phyloP scores from a whole-genome alignment of 1,140 invertebrate species.

The Sipha flava region DNA sequence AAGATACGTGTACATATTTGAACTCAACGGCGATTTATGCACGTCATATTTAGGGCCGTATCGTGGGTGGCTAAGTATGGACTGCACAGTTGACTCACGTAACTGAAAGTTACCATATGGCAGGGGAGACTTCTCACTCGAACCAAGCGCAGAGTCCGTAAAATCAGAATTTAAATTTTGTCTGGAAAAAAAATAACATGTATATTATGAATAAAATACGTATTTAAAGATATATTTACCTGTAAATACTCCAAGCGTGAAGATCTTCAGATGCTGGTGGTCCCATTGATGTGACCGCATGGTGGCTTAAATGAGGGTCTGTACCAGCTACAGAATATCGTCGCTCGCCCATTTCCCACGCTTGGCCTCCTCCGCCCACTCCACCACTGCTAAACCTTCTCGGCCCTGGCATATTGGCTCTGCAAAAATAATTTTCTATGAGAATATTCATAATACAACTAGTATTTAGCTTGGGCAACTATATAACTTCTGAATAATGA shows the following conservation, averaged over 20 bases:
- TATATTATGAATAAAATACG: background rate
- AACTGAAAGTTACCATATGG: conserved; percentile 90
- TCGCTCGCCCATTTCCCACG: conserved; percentile 57
- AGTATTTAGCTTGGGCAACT: background rate
- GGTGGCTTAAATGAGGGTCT: conserved; percentile 43
- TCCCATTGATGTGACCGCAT: conserved; percentile 42
- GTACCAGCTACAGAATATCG: conserved; percentile 72
- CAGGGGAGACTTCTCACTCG: conserved; percentile 77
- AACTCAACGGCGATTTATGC: conserved; percentile 63
- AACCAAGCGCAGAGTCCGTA: conserved; percentile 83
- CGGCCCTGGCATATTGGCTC: conserved; percentile 10
- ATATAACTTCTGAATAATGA: background rate
- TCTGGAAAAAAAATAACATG: conserved; percentile 46
- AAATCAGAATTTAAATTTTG: conserved; percentile 94
- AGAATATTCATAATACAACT: background rate
- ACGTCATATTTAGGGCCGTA: conserved; percentile 71
- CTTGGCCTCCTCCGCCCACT: conserved; percentile 10
- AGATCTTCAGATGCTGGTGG: conserved; percentile 71
- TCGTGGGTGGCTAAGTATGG: conserved; percentile 80
- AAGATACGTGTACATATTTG: conserved; percentile 85
- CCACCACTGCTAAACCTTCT: conserved; percentile 20
- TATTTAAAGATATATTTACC: conserved; percentile 47
- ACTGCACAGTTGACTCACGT: conserved; percentile 84
- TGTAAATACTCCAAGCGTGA: conserved; percentile 92
- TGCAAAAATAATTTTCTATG: background rate